Evolutionary conservation across 1,140 invertebrate genomes (phyloP).

Genomic region (Drosophila fuyamai): DNA sequence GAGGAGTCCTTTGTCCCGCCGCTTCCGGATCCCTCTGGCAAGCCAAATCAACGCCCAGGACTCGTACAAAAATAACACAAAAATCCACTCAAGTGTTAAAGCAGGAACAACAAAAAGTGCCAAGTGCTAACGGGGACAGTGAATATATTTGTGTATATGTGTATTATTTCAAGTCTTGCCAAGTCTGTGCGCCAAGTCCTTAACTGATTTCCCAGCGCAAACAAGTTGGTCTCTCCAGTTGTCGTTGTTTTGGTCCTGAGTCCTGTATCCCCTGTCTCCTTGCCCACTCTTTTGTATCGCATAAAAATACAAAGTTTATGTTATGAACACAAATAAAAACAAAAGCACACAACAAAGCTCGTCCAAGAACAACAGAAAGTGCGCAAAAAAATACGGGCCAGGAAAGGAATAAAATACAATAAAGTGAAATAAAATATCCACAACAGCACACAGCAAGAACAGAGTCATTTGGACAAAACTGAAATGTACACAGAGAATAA

Average conservation of each 20-base stretch:
- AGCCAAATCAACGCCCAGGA: constrained; percentile 67
- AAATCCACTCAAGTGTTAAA: constrained; percentile 83
- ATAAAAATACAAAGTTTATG: constrained; percentile 83
- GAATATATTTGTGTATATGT: constrained; percentile 45
- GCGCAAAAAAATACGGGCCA: constrained; percentile 49
- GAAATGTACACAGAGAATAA: constrained; percentile 3
- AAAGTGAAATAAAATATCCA: constrained; percentile 80
- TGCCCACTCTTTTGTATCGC: constrained; percentile 46
- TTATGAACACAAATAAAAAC: constrained; percentile 83
- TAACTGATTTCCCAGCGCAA: constrained; percentile 82
- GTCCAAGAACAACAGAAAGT: constrained; percentile 70
- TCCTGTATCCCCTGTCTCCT: constrained; percentile 26
- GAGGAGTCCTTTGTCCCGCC: constrained; percentile 44
- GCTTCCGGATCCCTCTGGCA: constrained; percentile 6
- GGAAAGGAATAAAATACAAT: constrained; percentile 77
- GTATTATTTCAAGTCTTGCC: constrained; percentile 55
- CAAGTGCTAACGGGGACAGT: constrained; percentile 67
- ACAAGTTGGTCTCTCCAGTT: constrained; percentile 70
- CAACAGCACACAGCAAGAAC: constrained; percentile 41
- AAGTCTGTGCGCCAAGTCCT: constrained; percentile 70
- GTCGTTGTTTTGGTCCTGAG: constrained; percentile 34
- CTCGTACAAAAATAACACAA: constrained; percentile 74
- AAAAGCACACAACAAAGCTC: constrained; percentile 69
- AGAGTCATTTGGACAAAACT: constrained; percentile 50
- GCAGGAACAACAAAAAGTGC: constrained; percentile 53